Base-by-base conservation (phyloP, 2,888 invertebrate genomes). In the Artemia sinica region DNA sequence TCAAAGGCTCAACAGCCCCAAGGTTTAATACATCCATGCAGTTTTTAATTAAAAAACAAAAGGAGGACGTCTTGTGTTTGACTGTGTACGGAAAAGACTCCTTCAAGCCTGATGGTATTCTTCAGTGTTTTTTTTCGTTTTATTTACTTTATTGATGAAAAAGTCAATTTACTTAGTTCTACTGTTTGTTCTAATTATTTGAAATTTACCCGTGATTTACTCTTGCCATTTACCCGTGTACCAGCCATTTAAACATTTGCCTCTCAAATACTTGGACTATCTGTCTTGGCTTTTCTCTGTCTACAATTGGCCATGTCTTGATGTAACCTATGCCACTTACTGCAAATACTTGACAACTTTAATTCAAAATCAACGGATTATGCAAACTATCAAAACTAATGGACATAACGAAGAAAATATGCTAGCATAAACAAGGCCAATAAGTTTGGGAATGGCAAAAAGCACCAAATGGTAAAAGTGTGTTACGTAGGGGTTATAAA, bases 1-100 rank as follows among this genome's bases (percentile, higher is more conserved):
- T 85, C 41, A 80, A 81, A 18, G 81, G 81, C 70, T 84, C 84
- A 48, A 79, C 81, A 50, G 81, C 82, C 75, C 84, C 87, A 12
- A 79, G 84, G 71, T 88, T 87, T 87, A 86, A 87, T 76, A 81
- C 84, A 69, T 84, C 85, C 67, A 87, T 87, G 87, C 87, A 87
- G 77, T 88, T 88, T 76, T 82, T 84, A 72, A 81, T 88, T 67
- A 83, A 84, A 74, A 85, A 86, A 75, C 76, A 86, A 6, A 76
- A 82, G 66, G 83, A 85, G 74, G 87, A 87, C 75, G 82, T 84
- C 41, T 79, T 88, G 12, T 84, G 84, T 73, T 82, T 88, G 72
- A 83, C 84, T 11, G 86, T 86, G 49, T 85, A 84, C 74, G 86
- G 87, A 75, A 82, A 85, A 75, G 86, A 86, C 74, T 81, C 84